These are phyloP conservation scores for Euphydryas editha DNA, from an alignment of 2,888 invertebrate species.

Conservation along the genomic window DNA sequence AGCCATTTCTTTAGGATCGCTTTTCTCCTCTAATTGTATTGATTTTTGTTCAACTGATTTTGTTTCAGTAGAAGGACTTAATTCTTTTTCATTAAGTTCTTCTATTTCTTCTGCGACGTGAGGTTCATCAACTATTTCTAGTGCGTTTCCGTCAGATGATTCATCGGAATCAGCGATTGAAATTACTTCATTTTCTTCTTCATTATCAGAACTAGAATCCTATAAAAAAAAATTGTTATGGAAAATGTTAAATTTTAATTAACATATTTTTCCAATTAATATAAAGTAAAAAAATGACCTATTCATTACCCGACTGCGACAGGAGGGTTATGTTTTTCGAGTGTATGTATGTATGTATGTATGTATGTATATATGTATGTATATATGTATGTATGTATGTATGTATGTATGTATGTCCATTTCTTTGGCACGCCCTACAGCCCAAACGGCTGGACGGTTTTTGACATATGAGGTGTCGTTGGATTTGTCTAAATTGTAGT, in stretches of 20 bases:
- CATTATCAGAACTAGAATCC: conserved; percentile 39
- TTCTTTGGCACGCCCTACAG: no score
- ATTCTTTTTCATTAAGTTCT: conserved; percentile 31
- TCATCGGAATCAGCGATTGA: conserved; percentile 60
- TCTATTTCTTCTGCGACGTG: conserved; percentile 5
- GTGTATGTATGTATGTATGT: no score
- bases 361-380: no score
- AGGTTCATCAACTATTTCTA: conserved; percentile 50
- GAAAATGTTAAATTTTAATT: no score
- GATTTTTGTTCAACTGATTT: conserved; percentile 20
- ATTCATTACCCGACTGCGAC: no score
- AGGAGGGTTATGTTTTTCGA: no score
- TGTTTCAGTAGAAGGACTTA: conserved; percentile 6
- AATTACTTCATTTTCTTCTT: conserved; percentile 55
- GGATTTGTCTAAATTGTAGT: no score
- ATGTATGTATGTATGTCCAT: no score
- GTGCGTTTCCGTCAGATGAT: conserved; percentile 47
- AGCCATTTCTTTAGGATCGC: not conserved
- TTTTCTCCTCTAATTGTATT: conserved; percentile 24
- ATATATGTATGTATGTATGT: no score
- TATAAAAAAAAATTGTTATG: not conserved
- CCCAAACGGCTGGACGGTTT: no score
- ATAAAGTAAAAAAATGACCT: no score
- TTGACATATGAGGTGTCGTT: no score
- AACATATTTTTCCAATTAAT: not conserved